A percentile compares a stretch with the other conserved stretches of the same genome.
Evolutionary conservation across 2,113 vertebrate genomes (phyloP).

Genomic region (Megalops atlanticus): DNA sequence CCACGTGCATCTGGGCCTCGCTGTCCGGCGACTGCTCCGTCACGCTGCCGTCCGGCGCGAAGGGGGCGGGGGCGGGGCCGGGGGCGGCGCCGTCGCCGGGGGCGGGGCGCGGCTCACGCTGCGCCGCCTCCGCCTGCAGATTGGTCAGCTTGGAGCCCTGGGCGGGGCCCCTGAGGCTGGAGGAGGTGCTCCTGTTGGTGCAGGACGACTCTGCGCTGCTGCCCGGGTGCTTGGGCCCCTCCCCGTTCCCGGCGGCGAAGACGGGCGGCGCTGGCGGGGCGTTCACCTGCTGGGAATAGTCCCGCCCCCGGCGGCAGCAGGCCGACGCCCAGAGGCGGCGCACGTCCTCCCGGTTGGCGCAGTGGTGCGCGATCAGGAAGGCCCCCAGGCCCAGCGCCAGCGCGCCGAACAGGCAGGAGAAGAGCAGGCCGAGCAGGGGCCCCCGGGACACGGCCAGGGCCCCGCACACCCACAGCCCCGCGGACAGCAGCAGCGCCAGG

Average conservation of each 20-base stretch:
- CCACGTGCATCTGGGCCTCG: slow-evolving; percentile 80
- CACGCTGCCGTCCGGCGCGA: slow-evolving; percentile 75
- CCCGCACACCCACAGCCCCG: slow-evolving; percentile 83
- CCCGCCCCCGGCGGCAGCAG: slow-evolving; percentile 80
- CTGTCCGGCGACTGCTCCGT: slow-evolving; percentile 80
- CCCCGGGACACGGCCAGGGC: slow-evolving; percentile 82
- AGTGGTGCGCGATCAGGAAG: slow-evolving; percentile 88
- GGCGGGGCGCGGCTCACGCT: slow-evolving; percentile 56
- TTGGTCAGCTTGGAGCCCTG: slow-evolving; percentile 93
- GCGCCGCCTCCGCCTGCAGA: slow-evolving; percentile 76
- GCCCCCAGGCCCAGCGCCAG: slow-evolving; percentile 80
- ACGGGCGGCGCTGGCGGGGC: slow-evolving; percentile 66
- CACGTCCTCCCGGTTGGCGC: slow-evolving; percentile 84
- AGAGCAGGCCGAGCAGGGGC: slow-evolving; percentile 81
- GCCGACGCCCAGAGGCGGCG: slow-evolving; percentile 80
- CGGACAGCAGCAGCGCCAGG: slow-evolving; percentile 78
- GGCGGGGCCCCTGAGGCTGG: slow-evolving; percentile 82
- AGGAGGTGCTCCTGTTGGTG: slow-evolving; percentile 84
- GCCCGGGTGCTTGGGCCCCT: slow-evolving; percentile 75
- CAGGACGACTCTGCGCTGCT: slow-evolving; percentile 88
- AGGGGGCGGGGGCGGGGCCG: not conserved
- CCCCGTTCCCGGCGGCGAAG: slow-evolving; percentile 61
- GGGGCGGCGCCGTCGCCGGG: slow-evolving; percentile 45
- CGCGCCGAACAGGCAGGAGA: slow-evolving; percentile 87
- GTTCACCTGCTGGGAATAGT: slow-evolving; percentile 82